phyloP scores from a whole-genome alignment of 2,797 vertebrate genomes.

The Cygnus olor region DNA sequence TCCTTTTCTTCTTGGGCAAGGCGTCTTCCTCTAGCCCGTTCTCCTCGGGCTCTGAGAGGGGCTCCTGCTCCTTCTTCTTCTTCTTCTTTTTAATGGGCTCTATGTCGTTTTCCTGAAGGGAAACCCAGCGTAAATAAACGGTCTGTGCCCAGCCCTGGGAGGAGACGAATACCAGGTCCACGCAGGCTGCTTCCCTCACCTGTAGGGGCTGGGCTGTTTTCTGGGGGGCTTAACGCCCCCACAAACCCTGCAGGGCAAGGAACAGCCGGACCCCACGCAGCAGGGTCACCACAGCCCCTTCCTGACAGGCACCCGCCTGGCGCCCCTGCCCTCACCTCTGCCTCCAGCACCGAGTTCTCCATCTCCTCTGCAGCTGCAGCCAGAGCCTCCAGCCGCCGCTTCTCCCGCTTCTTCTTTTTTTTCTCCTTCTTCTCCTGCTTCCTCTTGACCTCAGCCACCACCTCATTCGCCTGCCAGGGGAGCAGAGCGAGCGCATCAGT shows the following conservation, averaged over 20 bases:
- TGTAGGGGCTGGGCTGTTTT: no score
- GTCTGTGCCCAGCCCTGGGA: not conserved
- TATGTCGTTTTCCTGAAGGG: slow-evolving; percentile 2
- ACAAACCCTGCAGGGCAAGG: not conserved
- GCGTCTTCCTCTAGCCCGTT: slow-evolving; percentile 70
- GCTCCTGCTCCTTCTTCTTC: slow-evolving; percentile 35
- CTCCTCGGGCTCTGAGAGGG: slow-evolving; percentile 8
- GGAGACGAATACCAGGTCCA: accelerated
- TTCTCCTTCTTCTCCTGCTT: slow-evolving; percentile 90
- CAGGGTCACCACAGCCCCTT: not conserved
- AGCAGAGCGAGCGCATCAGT: not conserved
- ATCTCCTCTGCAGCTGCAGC: slow-evolving; percentile 48
- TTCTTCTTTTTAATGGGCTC: slow-evolving; percentile 66
- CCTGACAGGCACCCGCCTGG: accelerated
- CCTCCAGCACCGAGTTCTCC: slow-evolving; percentile 38
- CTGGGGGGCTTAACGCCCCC: not conserved
- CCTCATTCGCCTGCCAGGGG: slow-evolving; percentile 82
- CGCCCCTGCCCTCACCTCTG: not conserved
- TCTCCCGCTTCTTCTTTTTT: slow-evolving; percentile 88
- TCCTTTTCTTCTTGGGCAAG: slow-evolving; percentile 63
- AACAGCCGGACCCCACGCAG: not conserved
- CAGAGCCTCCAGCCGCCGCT: slow-evolving; percentile 82
- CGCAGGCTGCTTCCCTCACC: accelerated
- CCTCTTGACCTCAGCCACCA: slow-evolving; percentile 84
- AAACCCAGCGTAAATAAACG: no score